Evolutionary conservation across 2,113 vertebrate species (phyloP).

Genomic region (Plecotus auritus): DNA sequence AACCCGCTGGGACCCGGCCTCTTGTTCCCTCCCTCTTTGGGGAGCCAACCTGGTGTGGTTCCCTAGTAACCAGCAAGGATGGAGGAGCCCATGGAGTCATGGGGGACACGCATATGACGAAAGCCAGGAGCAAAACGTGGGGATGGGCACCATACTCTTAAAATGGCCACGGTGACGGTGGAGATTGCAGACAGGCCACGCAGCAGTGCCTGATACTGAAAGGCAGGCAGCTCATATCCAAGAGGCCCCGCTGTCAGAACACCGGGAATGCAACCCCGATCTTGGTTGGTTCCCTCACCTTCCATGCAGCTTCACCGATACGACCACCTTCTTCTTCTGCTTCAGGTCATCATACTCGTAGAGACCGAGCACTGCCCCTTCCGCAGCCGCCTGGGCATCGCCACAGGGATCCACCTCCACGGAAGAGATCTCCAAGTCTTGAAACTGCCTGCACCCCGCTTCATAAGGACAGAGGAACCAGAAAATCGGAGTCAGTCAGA

Average conservation of each 20-base stretch:
- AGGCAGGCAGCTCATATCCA: not conserved
- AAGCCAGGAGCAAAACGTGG: not conserved
- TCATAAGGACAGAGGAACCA: slow-evolving; percentile 23
- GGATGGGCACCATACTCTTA: not conserved
- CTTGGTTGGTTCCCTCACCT: slow-evolving; percentile 81
- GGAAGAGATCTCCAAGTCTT: slow-evolving; percentile 89
- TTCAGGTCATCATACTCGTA: slow-evolving; percentile 94
- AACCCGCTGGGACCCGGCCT: not conserved
- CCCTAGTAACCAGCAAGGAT: not conserved
- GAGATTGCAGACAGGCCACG: fast-evolving
- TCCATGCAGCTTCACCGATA: slow-evolving; percentile 85
- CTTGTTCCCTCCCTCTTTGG: not conserved
- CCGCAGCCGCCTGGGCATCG: slow-evolving; percentile 93
- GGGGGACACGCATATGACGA: fast-evolving
- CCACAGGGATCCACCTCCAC: slow-evolving; percentile 96
- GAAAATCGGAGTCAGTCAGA: not conserved
- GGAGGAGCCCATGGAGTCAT: not conserved
- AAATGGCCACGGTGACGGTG: fast-evolving
- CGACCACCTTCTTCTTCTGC: slow-evolving; percentile 89
- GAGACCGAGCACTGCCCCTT: slow-evolving; percentile 92
- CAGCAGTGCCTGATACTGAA: fast-evolving
- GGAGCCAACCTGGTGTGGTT: not conserved
- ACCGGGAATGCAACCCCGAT: not conserved
- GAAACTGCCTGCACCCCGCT: slow-evolving; percentile 92
- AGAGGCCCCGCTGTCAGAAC: not conserved